Base-by-base conservation (phyloP, 2,113 vertebrate species). In the Brachirus orientalis region DNA sequence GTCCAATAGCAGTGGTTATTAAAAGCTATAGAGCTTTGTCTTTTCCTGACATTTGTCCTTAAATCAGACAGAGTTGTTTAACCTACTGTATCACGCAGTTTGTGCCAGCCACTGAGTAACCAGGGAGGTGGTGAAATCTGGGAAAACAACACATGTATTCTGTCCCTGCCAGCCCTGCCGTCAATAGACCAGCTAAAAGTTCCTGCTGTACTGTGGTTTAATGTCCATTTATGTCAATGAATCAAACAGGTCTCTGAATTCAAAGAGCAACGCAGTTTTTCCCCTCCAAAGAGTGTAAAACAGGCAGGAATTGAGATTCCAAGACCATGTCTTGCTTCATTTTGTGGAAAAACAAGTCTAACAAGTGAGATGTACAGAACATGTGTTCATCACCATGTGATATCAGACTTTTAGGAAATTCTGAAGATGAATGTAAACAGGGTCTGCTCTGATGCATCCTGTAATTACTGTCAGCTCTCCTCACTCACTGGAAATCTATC, bases 31-130 rank as follows among this genome's bases (percentile, higher is more conserved):
- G 36, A 14, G 57, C n/a, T 8, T 3, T 13, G 22, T 16, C 10
- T 28, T 60, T 50, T 62, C 3, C 72, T 16, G 10, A 3, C 40
- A 36, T 63, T 55, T 67, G 45, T 69, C 71, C 64, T 57, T 9
- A 38, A 53, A 68, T 78, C 54, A 79, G 83, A 83, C 60, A 70
- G 65, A 63, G 59, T 80, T 63, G 44, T 70, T 59, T 72, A 85
- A 85, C 60, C 56, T n/a, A n/a, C n/a, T n/a, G n/a, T n/a, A n/a
- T n/a, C n/a, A n/a, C n/a, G n/a, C n/a, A n/a, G n/a, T n/a, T n/a
- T n/a, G n/a, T n/a, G n/a, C n/a, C n/a, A n/a, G n/a, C n/a, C n/a
- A n/a, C n/a, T n/a, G n/a, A n/a, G n/a, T n/a, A n/a, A n/a, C n/a
- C n/a, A n/a, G n/a, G n/a, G n/a, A n/a, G n/a, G n/a, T n/a, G n/a